Evolutionary conservation across 2,797 vertebrate genomes (phyloP), one percentile per base, ranked within the genome.

Genomic region (Tapera naevia): DNA sequence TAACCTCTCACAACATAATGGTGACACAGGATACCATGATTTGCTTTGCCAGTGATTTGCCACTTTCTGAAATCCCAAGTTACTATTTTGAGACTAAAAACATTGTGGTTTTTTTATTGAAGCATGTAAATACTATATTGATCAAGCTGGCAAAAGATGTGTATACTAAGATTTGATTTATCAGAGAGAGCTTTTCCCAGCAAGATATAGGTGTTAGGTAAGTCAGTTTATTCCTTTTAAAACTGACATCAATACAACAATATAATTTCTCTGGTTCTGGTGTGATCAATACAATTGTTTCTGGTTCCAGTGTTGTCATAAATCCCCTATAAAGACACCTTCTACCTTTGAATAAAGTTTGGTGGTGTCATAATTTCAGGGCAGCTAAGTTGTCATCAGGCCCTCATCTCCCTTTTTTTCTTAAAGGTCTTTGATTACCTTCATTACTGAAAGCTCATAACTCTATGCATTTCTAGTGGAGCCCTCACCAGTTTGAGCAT

Each of bases 41-140:
- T 73, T 87, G 39, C 51, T 14, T 41, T 41, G 39, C 39, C 14
- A 41, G 19, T 43, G 72, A 94, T 82, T 73, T 86, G 39, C 51
- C 72, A 45, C 54, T 48, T 90, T 62, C 46, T 85, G 35, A 61
- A 57, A 62, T 80, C 67, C 13, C 30, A 74, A 82, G 69, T 72
- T 87, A 62, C 79, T 93, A 71, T 66, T 93, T 27, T 74, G 72
- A 58, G 88, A 85, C 39, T 90, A 56, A 86, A 93, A 96, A 15
- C 61, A 72, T 64, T 48, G 50, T 0, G 2, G 2, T n/a, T 25
- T 85, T 94, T 95, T 94, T 93, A 91, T 80, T 84, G 91, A 64
- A 92, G 82, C 92, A 96, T 96, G 85, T 95, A 95, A 97, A 97
- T 91, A 94, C 54, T 73, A 6, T 95, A 97, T 89, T n/a, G 93